Evolutionary conservation across 2,888 invertebrate species (phyloP).

Genomic region (Apocheima hispidaria): DNA sequence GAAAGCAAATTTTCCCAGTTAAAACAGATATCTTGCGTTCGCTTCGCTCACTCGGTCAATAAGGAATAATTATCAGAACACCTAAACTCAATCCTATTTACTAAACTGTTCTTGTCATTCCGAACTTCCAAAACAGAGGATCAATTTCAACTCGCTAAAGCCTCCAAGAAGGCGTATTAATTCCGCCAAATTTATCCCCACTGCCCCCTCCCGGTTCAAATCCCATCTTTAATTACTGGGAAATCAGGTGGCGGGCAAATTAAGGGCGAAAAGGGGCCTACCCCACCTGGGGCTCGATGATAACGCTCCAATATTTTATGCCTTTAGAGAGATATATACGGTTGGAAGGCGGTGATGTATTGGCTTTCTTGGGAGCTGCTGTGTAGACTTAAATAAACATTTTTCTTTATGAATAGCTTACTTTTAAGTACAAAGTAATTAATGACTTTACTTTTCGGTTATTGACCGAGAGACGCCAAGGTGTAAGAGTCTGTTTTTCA

Average conservation of each 20-base stretch:
- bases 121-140: conserved; percentile 29
- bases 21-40: too few species aligned
- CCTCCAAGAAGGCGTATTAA: conserved; percentile 46
- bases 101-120: conserved; percentile 27
- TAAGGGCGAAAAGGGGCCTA: conserved; percentile 40
- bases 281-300: conserved; percentile 52
- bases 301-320: conserved; percentile 51
- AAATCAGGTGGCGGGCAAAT: conserved; percentile 63
- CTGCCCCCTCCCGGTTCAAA: conserved; percentile 47
- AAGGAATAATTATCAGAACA: background rate
- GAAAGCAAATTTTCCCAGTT: too few species aligned
- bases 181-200: conserved; percentile 46
- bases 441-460: too few species aligned
- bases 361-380: conserved; percentile 8
- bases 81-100: conserved; percentile 13
- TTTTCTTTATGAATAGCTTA: background rate
- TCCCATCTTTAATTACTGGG: conserved; percentile 65
- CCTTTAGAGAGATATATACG: conserved; percentile 32
- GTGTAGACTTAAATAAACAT: conserved; percentile 15
- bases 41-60: too few species aligned
- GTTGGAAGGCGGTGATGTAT: conserved; percentile 32
- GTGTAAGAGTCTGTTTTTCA: too few species aligned
- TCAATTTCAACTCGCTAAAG: conserved; percentile 34
- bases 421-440: background rate
- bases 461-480: too few species aligned